Evolutionary conservation across 2,888 invertebrate genomes (phyloP), one percentile per base, ranked within the genome.

Genomic region (Helleia helle): DNA sequence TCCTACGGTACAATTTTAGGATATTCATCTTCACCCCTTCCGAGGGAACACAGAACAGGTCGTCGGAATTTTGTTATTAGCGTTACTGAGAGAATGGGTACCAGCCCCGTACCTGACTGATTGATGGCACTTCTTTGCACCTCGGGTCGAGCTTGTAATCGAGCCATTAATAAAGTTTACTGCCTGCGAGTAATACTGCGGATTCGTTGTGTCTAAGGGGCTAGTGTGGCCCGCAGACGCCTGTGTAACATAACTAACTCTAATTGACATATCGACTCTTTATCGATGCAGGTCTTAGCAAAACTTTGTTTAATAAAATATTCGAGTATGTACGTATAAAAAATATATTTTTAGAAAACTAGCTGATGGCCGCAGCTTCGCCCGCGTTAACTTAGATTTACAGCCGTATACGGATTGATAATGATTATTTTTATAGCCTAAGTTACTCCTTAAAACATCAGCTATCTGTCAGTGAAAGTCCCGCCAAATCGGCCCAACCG

Each of bases 121-220:
- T 83, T 83, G 83, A 84, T 84, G 81, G 83, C 77, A 73, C 79
- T 84, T 83, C 84, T 84, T 84, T 84, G 77, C 72, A 74, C 80
- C 79, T 79, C 76, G 83, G 83, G 80, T 77, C 81, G 81, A 80
- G 83, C 79, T 77, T 80, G 83, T 84, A 84, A 84, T 84, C 84
- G 84, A 77, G 81, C 77, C 83, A 84, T 84, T 84, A 83, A 84
- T 84, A 84, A 84, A 84, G 70, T 83, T 83, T 83, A 83, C 79
- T 76, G 75, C 84, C 75, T 76, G 71, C 65, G 74, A 81, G 76
- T 81, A 76, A 80, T 79, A 76, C 73, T 75, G 69, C 57, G 75
- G 76, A 79, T 75, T 81, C 76, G 75, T 83, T 83, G 76, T 77
- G 77, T 67, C 76, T 83, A 84, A 84, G 83, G 79, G 77, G 68